Evolutionary conservation across 2,888 invertebrate species (phyloP).

Genomic region (Lamellibrachia satsuma): DNA sequence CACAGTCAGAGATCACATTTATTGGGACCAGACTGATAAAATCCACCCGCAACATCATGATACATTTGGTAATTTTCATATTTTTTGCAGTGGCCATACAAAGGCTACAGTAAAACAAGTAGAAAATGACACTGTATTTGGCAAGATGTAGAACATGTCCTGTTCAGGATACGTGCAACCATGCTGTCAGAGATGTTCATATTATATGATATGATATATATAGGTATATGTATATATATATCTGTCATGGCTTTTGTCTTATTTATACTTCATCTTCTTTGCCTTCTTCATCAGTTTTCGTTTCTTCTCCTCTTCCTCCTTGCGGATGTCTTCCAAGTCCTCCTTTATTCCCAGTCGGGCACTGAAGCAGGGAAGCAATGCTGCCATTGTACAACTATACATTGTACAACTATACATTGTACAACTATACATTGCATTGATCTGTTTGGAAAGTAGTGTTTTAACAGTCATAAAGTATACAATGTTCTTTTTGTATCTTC

Average conservation of each 20-base stretch:
- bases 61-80: neutral
- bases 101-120: neutral
- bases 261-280: neutral
- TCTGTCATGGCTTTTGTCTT: neutral
- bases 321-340: slow-evolving; percentile 88
- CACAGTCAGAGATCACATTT: neutral
- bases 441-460: too few relatives aligned
- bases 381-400: neutral
- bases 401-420: too few relatives aligned
- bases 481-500: too few relatives aligned
- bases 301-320: slow-evolving; percentile 50
- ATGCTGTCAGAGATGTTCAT: too few relatives aligned
- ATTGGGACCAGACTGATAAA: neutral
- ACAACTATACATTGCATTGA: too few relatives aligned
- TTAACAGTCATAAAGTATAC: too few relatives aligned
- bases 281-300: neutral
- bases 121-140: neutral
- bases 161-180: slow-evolving; percentile 60
- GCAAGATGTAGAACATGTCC: neutral
- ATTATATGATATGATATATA: too few relatives aligned
- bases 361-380: slow-evolving; percentile 44
- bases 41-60: neutral
- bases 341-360: slow-evolving; percentile 80
- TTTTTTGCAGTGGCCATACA: neutral
- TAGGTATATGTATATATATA: too few relatives aligned